These are phyloP conservation scores for Gymnogyps californianus DNA, from an alignment of 2,113 vertebrate genomes.

Conservation along the genomic window DNA sequence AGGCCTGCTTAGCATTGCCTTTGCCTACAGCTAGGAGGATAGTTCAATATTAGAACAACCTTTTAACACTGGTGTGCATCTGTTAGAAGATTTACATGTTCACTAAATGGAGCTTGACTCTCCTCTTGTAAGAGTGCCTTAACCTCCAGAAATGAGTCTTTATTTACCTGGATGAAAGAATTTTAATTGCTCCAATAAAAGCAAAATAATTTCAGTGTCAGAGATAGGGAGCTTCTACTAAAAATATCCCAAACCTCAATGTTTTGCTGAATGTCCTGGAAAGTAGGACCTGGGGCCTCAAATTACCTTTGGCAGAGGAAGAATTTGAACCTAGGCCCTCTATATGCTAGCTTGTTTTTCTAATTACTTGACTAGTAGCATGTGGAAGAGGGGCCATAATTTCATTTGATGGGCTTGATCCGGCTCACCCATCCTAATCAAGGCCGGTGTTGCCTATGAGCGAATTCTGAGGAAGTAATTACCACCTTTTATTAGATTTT, in stretches of 20 bases:
- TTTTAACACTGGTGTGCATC: background rate
- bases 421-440: background rate
- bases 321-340: background rate
- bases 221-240: background rate
- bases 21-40: background rate
- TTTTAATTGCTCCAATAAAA: background rate
- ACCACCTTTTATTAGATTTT: background rate
- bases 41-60: background rate
- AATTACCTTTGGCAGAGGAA: background rate
- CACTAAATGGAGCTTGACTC: background rate
- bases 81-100: background rate
- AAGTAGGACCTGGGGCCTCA: background rate
- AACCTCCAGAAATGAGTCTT: background rate
- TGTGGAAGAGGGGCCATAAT: background rate
- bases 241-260: background rate
- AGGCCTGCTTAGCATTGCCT: background rate
- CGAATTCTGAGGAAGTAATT: background rate
- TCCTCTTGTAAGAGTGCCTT: background rate
- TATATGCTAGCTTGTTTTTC: background rate
- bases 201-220: background rate
- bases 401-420: background rate
- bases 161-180: background rate
- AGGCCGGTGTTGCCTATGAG: background rate
- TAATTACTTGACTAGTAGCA: background rate
- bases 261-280: background rate